Evolutionary conservation across 2,888 invertebrate species (phyloP), one percentile per base, ranked within the genome.

Genomic region (Cyclophora punctaria): DNA sequence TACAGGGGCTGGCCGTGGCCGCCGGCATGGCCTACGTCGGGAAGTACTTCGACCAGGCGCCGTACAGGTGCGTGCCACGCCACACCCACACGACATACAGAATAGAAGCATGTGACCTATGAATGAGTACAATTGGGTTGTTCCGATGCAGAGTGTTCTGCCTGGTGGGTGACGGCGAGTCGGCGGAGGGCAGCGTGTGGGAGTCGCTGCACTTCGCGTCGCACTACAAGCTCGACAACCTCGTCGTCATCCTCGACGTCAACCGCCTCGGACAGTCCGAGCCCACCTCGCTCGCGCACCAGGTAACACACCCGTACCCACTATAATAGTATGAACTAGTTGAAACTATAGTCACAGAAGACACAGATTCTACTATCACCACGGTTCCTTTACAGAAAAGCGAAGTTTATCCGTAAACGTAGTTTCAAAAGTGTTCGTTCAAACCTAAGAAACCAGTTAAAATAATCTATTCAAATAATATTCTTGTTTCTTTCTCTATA

Each of bases 11-110:
- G 45, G 96, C 98, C 47, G 95, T 96, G 58, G 98, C 97, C 46
- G 96, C 96, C 62, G 99, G 99, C 49, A 99, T 98, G 98, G 98
- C 99, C 2, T 99, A 98, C 78, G 96, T 98, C 48, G 99, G 99
- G 51, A 95, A 96, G 67, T 90, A 92, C 76, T 91, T 87, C 66
- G 92, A 92, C 66, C 93, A 93, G 75, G 94, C 98, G 41, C 93
- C 92, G 48, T 96, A 96, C 88, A 94, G 94, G 96, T 96, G 20
- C 20, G 20, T 20, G 20, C 20, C 20, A 20, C 20, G 2, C 20
- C 20, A 20, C 20, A 20, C 20, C 2, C 20, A 20, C 20, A 20
- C 20, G 20, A 20, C 20, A 20, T 20, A 1, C 99, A 99, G n/a
- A n/a, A n/a, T n/a, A 20, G 20, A 20, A 20, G 20, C 20, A 20